Evolutionary conservation across 2,888 invertebrate genomes (phyloP).

Genomic region (Drosophila recens): DNA sequence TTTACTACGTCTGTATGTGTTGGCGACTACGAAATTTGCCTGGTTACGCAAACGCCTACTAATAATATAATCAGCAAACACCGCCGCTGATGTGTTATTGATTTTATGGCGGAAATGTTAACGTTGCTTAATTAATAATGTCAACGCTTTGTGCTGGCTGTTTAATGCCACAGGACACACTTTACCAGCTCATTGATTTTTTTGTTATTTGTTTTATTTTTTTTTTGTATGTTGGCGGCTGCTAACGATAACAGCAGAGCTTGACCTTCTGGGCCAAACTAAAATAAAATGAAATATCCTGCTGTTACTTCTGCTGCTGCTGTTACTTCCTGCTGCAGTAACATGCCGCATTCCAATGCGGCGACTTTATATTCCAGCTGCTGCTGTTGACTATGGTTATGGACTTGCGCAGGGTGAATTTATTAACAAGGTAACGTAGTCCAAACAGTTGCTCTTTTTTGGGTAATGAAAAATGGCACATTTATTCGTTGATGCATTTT

Average conservation of each 20-base stretch:
- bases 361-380: constrained; percentile 42
- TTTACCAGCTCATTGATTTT: constrained; percentile 66
- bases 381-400: constrained; percentile 45
- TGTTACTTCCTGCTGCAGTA: constrained; percentile 41
- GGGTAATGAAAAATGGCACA: background rate
- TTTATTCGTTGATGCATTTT: background rate
- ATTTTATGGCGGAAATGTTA: constrained; percentile 54
- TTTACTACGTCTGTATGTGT: background rate
- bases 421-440: background rate
- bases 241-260: constrained; percentile 29
- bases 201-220: background rate
- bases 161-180: constrained; percentile 15
- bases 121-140: constrained; percentile 36
- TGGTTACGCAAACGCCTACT: constrained; percentile 70
- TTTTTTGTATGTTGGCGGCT: background rate
- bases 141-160: constrained; percentile 19
- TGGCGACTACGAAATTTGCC: constrained; percentile 21
- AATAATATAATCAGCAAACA: constrained; percentile 21
- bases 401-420: constrained; percentile 10
- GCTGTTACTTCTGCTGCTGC: constrained; percentile 35
- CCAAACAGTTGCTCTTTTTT: background rate
- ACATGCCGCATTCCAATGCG: constrained; percentile 67
- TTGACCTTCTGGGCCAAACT: constrained; percentile 57
- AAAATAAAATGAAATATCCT: constrained; percentile 26
- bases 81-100: constrained; percentile 46